These are phyloP conservation scores for Heteronetta atricapilla DNA, from an alignment of 2,113 vertebrate genomes.

Conservation along the genomic window DNA sequence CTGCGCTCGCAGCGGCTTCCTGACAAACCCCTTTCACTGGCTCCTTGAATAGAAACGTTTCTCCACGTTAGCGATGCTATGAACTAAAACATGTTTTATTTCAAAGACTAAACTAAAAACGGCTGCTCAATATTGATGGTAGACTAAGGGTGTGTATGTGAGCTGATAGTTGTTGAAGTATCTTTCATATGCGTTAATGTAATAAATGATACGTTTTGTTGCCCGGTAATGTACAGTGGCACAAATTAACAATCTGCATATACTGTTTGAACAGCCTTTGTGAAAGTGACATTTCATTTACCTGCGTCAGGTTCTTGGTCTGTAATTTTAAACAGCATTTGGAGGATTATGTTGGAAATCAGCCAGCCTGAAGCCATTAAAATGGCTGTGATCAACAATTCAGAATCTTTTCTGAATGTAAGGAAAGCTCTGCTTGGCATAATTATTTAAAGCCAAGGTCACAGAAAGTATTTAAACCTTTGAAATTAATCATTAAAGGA, in stretches of 20 bases:
- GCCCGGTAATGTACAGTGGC: slow-evolving; percentile 37
- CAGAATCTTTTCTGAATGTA: slow-evolving; percentile 79
- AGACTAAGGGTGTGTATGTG: background rate
- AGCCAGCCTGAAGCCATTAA: slow-evolving; percentile 79
- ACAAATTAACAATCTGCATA: slow-evolving; percentile 39
- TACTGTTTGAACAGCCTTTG: slow-evolving; percentile 59
- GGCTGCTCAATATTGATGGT: background rate
- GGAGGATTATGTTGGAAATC: slow-evolving; percentile 76
- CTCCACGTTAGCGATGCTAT: background rate
- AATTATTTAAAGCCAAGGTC: slow-evolving; percentile 83
- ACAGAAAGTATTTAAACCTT: slow-evolving; percentile 81
- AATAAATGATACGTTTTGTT: slow-evolving; percentile 36
- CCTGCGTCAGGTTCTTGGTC: slow-evolving; percentile 67
- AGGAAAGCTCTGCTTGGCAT: slow-evolving; percentile 76
- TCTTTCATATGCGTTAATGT: slow-evolving; percentile 12
- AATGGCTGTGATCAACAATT: slow-evolving; percentile 80
- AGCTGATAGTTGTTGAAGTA: slow-evolving; percentile 46
- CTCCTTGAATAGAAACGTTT: background rate
- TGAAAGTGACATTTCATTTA: slow-evolving; percentile 73
- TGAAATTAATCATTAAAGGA: slow-evolving; percentile 86
- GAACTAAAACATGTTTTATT: background rate
- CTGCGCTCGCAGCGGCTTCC: background rate
- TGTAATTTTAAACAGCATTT: slow-evolving; percentile 74
- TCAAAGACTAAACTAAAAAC: background rate
- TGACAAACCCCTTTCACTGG: background rate